Base-by-base conservation (phyloP, 2,797 vertebrate genomes). In the Nothura maculosa region DNA sequence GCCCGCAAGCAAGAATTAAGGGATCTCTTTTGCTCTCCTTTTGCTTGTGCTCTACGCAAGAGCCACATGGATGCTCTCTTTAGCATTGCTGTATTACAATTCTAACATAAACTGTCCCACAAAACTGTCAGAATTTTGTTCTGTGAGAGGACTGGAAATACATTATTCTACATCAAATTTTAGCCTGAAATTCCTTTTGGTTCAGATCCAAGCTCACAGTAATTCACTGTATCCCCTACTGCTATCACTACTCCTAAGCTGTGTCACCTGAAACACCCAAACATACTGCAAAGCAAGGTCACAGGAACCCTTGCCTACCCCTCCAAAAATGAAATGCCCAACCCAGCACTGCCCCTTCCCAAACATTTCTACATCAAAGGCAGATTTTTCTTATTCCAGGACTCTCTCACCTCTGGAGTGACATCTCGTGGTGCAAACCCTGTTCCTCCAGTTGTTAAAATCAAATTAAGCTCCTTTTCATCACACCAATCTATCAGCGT, bases 401-500 rank as follows among this genome's bases (percentile, higher is more conserved):
- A 93, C 57, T 85, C 43, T 96, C 98, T 98, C 96, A 99, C 99
- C 99, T 99, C 99, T 96, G 99, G 99, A 94, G 99, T 99, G 98
- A 99, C 99, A 97, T 99, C 99, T 96, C 99, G 98, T 14, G 99
- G 99, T 63, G 99, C 99, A 88, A 99, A 99, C 25, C 99, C 99
- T 52, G 99, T 99, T 97, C 99, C 99, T 96, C 99, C 99, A 17
- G 99, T 99, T 97, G 99, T 99, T 97, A 99, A 97, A 97, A 99
- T 99, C 96, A 99, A 99, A 98, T 99, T 99, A 92, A 99, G 98
- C 92, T 99, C 99, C 96, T 99, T 99, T 97, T 99, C 99, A 98
- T 99, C 99, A 89, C 99, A 99, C 99, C 99, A 99, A 96, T 99
- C 99, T 98, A 99, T 98, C 95, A 99, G 98, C 13, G 99, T 99